Evolutionary conservation across 2,888 invertebrate genomes (phyloP).

Genomic region (Myopa tessellatipennis): DNA sequence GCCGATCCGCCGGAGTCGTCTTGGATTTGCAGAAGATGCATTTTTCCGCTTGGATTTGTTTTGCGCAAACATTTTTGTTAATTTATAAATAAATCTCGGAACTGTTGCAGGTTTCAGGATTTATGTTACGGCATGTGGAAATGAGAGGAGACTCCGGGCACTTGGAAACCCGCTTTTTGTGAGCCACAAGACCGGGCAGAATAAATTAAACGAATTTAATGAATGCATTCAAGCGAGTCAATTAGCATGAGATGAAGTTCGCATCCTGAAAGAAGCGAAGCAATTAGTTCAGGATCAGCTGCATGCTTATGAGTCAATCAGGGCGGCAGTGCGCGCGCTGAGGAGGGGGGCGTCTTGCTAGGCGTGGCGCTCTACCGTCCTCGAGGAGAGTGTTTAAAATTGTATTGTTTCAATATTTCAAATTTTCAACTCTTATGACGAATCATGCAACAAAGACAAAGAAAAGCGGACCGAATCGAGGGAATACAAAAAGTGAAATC

Average conservation of each 20-base stretch:
- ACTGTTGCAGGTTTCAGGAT: conserved; percentile 7
- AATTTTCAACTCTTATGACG: too few species aligned
- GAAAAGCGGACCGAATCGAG: too few species aligned
- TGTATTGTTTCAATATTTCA: too few species aligned
- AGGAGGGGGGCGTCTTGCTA: too few species aligned
- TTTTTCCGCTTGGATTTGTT: conserved; percentile 42
- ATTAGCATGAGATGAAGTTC: conserved; percentile 24
- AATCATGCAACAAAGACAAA: too few species aligned
- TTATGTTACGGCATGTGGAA: conserved; percentile 27
- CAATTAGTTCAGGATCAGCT: conserved; percentile 12
- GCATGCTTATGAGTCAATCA: background rate
- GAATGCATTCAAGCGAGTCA: conserved; percentile 32
- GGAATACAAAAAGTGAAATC: too few species aligned
- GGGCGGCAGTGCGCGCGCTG: too few species aligned
- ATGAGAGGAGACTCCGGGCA: conserved; percentile 4
- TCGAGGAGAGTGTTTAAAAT: too few species aligned
- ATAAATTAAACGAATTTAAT: conserved; percentile 24
- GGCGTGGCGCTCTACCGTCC: too few species aligned
- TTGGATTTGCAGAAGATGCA: conserved; percentile 29
- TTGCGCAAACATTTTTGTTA: conserved; percentile 39
- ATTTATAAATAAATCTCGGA: conserved; percentile 22
- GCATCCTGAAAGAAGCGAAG: background rate
- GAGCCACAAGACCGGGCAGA: background rate
- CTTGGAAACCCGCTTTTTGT: background rate
- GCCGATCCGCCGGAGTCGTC: conserved; percentile 16